A percentile compares a stretch with the other conserved stretches of the same genome.
Evolutionary conservation across 2,888 invertebrate species (phyloP).

Genomic region (Syrista parreyssii): DNA sequence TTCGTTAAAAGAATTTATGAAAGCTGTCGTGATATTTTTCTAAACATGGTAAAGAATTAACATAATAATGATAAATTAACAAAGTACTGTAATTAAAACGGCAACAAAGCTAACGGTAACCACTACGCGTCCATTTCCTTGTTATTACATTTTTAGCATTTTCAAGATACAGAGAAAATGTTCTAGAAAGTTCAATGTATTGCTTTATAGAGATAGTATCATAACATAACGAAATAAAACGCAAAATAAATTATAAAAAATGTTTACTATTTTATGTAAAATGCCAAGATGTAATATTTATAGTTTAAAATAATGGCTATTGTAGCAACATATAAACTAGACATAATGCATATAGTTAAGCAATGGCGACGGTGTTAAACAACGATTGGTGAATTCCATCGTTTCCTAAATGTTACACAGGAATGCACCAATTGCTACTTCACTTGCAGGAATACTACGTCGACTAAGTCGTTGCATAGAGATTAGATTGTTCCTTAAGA

Average conservation of each 20-base stretch:
- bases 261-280: not conserved
- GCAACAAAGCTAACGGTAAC: constrained; percentile 34
- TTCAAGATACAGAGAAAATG: not conserved
- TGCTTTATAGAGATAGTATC: not conserved
- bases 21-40: not conserved
- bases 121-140: not conserved
- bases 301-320: not conserved
- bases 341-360: too few relatives aligned
- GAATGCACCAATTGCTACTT: not conserved
- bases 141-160: not conserved
- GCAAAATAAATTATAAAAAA: not conserved
- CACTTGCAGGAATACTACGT: not conserved
- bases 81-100: constrained; percentile 3
- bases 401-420: not conserved
- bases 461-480: not conserved
- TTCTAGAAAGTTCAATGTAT: not conserved
- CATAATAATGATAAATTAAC: not conserved
- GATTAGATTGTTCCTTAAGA: not conserved
- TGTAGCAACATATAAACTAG: too few relatives aligned
- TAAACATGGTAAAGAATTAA: not conserved
- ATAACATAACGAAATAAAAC: not conserved
- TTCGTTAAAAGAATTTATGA: not conserved
- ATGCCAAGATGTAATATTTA: not conserved
- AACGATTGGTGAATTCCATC: not conserved
- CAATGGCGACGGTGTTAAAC: too few relatives aligned